Conservation (phyloP, 2,888 invertebrate genomes). For the Spatulosminthurus flaviceps region DNA sequence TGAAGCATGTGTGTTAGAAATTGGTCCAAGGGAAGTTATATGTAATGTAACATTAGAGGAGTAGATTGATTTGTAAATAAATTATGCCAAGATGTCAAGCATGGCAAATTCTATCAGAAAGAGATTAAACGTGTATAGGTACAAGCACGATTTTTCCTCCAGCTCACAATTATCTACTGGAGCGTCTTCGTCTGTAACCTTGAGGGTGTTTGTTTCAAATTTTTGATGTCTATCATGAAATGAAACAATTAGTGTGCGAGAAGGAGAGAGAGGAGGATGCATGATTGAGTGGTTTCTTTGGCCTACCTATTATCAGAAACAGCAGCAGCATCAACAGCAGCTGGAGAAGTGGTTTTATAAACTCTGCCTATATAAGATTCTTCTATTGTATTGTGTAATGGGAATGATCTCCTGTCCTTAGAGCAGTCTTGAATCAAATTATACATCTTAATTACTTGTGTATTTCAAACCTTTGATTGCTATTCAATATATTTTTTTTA, state of each 20-base stretch:
- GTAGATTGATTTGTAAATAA: conserved; percentile 51
- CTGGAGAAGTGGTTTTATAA: background rate
- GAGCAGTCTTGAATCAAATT: conserved; percentile 9
- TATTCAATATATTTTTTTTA: conserved; percentile 1
- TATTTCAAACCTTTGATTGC: background rate
- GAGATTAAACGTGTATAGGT: conserved; percentile 37
- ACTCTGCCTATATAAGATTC: conserved; percentile 2
- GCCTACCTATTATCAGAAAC: conserved; percentile 16
- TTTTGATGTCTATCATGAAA: conserved; percentile 26
- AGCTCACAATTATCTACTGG: conserved; percentile 26
- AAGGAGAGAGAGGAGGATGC: conserved; percentile 13
- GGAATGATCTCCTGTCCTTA: background rate
- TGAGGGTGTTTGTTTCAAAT: conserved; percentile 28
- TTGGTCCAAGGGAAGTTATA: conserved; percentile 20
- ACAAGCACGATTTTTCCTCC: conserved; percentile 37
- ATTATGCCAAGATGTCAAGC: conserved; percentile 48
- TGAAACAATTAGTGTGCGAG: conserved; percentile 19
- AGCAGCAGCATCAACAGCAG: too few relatives aligned
- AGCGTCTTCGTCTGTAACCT: conserved; percentile 23
- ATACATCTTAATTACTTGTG: conserved; percentile 10
- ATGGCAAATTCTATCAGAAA: conserved; percentile 44
- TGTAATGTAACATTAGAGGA: conserved; percentile 26
- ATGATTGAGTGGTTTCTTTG: conserved; percentile 24
- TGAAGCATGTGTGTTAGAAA: conserved; percentile 27
- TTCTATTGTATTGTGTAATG: conserved; percentile 20